Percentiles rank a stretch among this genome's conserved stretches.
Conservation (phyloP, 2,888 invertebrate genomes). For the Rhaphigaster nebulosa region DNA sequence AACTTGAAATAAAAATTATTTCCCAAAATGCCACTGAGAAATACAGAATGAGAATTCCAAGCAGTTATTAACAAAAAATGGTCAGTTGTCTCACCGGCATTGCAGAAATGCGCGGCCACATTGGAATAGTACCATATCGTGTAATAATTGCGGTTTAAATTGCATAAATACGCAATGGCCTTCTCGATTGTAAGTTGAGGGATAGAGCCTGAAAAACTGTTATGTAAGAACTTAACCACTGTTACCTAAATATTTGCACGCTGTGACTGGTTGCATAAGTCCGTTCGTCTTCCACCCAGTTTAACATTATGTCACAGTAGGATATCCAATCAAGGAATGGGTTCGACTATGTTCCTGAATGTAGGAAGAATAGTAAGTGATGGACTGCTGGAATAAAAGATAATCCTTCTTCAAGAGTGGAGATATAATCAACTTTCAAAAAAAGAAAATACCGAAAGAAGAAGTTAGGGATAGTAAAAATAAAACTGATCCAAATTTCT, state of each 20-base stretch:
- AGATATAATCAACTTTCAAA: too few species aligned
- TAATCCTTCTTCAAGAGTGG: too few species aligned
- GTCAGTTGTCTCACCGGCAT: neutral
- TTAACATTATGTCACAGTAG: neutral
- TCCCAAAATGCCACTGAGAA: too few species aligned
- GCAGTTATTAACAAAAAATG: too few species aligned
- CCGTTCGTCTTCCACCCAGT: neutral
- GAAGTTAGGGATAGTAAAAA: too few species aligned
- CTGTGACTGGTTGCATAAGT: neutral
- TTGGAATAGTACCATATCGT: neutral
- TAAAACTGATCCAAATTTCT: too few species aligned
- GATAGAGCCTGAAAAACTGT: neutral
- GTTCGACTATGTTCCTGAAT: neutral
- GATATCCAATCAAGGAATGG: neutral
- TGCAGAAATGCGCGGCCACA: neutral
- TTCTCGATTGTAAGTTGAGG: neutral
- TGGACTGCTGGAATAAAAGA: neutral
- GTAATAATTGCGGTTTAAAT: slow-evolving; percentile 37
- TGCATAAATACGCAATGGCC: neutral
- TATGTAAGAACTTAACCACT: slow-evolving; percentile 4
- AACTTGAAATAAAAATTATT: too few species aligned
- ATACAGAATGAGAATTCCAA: too few species aligned
- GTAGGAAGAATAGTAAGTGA: neutral
- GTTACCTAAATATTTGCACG: slow-evolving; percentile 47
- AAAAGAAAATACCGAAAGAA: neutral